These are phyloP conservation scores for Hassar affinis DNA, from an alignment of 2,113 vertebrate genomes.

Conservation along the genomic window DNA sequence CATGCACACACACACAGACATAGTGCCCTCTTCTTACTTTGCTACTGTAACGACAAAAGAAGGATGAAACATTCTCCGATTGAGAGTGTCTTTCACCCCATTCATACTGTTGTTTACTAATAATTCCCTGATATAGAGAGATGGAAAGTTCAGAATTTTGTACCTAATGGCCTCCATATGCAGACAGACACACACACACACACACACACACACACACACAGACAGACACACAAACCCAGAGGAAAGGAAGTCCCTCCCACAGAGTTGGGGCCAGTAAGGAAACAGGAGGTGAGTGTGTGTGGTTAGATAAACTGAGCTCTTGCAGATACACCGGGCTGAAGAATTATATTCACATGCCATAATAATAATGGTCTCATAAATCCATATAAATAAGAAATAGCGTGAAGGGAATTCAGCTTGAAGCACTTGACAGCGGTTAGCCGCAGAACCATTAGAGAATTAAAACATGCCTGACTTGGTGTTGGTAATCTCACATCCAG, in stretches of 20 bases:
- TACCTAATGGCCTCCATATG: constrained; percentile 12
- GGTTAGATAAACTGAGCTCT: constrained; percentile 46
- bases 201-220: constrained; percentile 15
- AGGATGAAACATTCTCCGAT: background rate
- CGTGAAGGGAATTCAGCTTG: background rate
- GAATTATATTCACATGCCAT: constrained; percentile 37
- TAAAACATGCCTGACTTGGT: constrained; percentile 3
- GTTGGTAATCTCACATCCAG: constrained; percentile 7
- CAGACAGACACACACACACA: background rate
- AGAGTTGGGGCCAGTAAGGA: constrained; percentile 30
- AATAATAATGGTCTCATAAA: constrained; percentile 38
- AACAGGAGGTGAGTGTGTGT: constrained; percentile 50
- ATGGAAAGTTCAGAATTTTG: background rate
- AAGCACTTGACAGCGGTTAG: constrained; percentile 23
- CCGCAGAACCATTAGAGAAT: constrained; percentile 34
- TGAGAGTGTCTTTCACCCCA: background rate
- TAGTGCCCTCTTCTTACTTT: constrained; percentile 15
- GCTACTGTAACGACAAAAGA: background rate
- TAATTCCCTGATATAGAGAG: background rate
- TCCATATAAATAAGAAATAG: constrained; percentile 23
- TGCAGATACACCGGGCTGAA: constrained; percentile 33
- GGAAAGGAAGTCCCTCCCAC: constrained; percentile 41
- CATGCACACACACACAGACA: constrained; percentile 18
- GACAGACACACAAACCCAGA: constrained; percentile 8
- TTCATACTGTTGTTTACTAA: background rate